Percentiles rank a stretch among this genome's conserved stretches.
phyloP scores from a whole-genome alignment of 2,113 vertebrate genomes.

The Atherinomorus stipes region DNA sequence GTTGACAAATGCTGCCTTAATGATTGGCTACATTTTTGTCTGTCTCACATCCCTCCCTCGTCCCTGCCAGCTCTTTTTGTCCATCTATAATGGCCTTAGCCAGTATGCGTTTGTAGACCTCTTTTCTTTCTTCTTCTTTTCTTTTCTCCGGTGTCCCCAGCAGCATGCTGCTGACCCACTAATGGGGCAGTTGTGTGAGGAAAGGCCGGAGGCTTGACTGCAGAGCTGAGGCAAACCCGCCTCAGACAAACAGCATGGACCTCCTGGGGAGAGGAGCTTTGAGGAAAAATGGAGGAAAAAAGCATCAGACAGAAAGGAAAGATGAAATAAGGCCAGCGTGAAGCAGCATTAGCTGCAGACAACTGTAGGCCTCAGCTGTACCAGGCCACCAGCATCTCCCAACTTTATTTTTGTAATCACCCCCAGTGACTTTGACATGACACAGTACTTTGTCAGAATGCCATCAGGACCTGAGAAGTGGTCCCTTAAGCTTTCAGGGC shows the following conservation, averaged over 20 bases:
- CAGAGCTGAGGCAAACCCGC: conserved; percentile 55
- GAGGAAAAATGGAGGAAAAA: conserved; percentile 14
- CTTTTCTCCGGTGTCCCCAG: conserved; percentile 31
- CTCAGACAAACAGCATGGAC: conserved; percentile 15
- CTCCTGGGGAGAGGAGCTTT: conserved; percentile 42
- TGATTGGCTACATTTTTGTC: conserved; percentile 53
- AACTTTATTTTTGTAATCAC: conserved; percentile 39
- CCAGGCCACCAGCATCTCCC: not conserved
- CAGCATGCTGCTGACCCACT: conserved; percentile 63
- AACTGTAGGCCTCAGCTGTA: not conserved
- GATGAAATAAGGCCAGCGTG: conserved; percentile 21
- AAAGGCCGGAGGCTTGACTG: conserved; percentile 51
- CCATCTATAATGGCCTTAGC: conserved; percentile 35
- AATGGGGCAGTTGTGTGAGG: conserved; percentile 57
- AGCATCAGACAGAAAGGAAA: conserved; percentile 24
- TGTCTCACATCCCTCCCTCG: conserved; percentile 26
- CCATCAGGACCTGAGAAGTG: conserved; percentile 41
- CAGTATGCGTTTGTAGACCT: conserved; percentile 47
- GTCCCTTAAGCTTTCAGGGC: conserved; percentile 37
- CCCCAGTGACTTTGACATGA: conserved; percentile 42
- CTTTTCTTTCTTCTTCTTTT: not conserved
- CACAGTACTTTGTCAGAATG: conserved; percentile 45
- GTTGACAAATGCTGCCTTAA: conserved; percentile 60
- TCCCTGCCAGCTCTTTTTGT: conserved; percentile 44
- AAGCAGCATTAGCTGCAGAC: no score